A percentile compares a stretch with the other conserved stretches of the same genome.
These are phyloP conservation scores for Thymallus thymallus DNA, from an alignment of 2,113 vertebrate genomes.

Conservation along the genomic window DNA sequence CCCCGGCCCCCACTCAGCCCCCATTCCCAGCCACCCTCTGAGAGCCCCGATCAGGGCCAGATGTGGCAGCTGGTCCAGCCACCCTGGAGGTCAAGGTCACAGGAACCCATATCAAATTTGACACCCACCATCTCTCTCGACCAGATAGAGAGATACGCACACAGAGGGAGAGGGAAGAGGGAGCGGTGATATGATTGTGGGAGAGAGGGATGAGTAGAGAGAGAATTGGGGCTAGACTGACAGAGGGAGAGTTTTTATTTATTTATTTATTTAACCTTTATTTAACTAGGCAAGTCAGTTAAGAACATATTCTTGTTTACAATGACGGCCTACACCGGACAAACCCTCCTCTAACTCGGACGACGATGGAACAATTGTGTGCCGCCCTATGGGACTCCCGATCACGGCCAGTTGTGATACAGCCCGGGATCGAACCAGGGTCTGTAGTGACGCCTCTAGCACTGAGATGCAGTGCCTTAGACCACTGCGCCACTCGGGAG, in stretches of 20 bases:
- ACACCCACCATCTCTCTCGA: slow-evolving; percentile 71
- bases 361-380: too few species aligned
- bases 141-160: slow-evolving; percentile 51
- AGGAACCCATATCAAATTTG: slow-evolving; percentile 73
- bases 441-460: too few species aligned
- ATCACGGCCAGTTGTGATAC: too few species aligned
- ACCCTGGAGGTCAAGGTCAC: slow-evolving; percentile 75
- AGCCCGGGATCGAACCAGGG: too few species aligned
- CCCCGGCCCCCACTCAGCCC: slow-evolving; percentile 22
- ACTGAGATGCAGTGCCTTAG: too few species aligned
- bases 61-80: slow-evolving; percentile 72
- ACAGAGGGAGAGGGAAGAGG: slow-evolving; percentile 32
- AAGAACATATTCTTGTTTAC: too few species aligned
- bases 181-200: not conserved
- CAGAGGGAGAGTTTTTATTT: not conserved
- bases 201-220: not conserved
- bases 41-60: slow-evolving; percentile 69
- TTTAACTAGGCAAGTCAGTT: too few species aligned
- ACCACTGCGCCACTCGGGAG: too few species aligned
- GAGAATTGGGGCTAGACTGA: not conserved
- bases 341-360: too few species aligned
- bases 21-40: slow-evolving; percentile 67
- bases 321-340: too few species aligned
- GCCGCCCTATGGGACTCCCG: too few species aligned
- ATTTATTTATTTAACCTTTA: too few species aligned